Evolutionary conservation across 2,113 vertebrate species (phyloP).

Genomic region (Hiodon alosoides): DNA sequence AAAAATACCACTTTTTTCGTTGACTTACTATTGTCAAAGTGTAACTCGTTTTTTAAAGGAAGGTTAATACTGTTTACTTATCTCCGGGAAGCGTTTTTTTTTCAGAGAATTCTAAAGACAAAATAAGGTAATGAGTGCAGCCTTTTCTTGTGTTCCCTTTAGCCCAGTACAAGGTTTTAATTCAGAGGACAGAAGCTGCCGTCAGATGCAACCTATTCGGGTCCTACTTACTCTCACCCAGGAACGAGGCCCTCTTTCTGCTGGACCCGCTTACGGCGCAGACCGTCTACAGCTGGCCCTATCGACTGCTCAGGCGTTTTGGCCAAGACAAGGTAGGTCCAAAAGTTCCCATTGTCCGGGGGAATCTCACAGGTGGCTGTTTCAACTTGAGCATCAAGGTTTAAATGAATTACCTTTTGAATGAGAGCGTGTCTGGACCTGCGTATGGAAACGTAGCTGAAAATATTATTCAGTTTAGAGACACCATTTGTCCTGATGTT

Average conservation of each 20-base stretch:
- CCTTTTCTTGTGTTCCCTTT: slow-evolving; percentile 29
- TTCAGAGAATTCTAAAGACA: not conserved
- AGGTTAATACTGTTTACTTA: not conserved
- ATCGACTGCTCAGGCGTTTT: slow-evolving; percentile 73
- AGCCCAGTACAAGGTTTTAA: slow-evolving; percentile 63
- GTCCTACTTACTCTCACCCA: slow-evolving; percentile 62
- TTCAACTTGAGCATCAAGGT: no score
- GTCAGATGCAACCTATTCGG: slow-evolving; percentile 67
- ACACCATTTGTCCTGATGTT: no score
- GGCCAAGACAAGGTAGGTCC: slow-evolving; percentile 74
- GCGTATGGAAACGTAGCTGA: no score
- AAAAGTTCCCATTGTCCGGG: not conserved
- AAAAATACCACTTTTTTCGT: no score
- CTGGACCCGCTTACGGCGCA: slow-evolving; percentile 45
- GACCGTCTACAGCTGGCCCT: slow-evolving; percentile 72
- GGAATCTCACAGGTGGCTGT: no score
- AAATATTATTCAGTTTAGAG: no score
- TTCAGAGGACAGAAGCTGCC: slow-evolving; percentile 65
- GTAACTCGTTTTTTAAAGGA: no score
- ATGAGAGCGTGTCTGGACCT: no score
- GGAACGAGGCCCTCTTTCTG: slow-evolving; percentile 58
- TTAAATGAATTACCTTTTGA: no score
- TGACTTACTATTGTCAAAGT: no score
- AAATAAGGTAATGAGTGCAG: not conserved
- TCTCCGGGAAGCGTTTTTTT: not conserved